Conservation (phyloP, 1,140 invertebrate species). For the Drosophila nigromelanica region DNA sequence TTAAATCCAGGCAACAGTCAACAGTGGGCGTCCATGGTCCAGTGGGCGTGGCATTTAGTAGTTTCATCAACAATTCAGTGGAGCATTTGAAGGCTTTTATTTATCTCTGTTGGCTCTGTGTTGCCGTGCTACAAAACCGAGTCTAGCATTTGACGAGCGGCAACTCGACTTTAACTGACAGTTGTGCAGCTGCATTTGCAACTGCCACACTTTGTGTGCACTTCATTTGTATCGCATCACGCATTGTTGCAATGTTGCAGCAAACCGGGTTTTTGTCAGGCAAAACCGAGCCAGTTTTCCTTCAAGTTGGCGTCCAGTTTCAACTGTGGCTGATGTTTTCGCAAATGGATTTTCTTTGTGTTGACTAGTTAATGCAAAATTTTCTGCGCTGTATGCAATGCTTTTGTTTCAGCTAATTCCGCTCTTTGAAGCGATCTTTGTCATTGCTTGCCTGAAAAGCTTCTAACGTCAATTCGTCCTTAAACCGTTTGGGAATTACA, state of each 20-base stretch:
- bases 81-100: neutral
- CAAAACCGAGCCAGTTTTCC: slow-evolving; percentile 9
- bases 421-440: neutral
- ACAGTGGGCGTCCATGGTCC: neutral
- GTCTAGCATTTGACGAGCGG: slow-evolving; percentile 25
- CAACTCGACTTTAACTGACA: slow-evolving; percentile 7
- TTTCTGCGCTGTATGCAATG: neutral
- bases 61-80: neutral
- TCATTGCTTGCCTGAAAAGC: neutral
- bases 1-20: neutral
- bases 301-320: slow-evolving; percentile 1
- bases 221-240: slow-evolving; percentile 32
- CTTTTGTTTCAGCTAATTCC: neutral
- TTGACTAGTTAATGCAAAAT: neutral
- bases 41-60: slow-evolving; percentile 4
- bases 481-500: neutral
- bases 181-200: slow-evolving; percentile 17
- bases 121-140: neutral
- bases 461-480: neutral
- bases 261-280: neutral
- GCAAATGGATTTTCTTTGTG: neutral
- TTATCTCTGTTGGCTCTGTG: neutral
- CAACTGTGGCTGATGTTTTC: neutral
- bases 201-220: slow-evolving; percentile 39
- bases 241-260: slow-evolving; percentile 28